Evolutionary conservation across 2,113 vertebrate genomes (phyloP), one percentile per base, ranked within the genome.

Genomic region (Anolis sagrei): DNA sequence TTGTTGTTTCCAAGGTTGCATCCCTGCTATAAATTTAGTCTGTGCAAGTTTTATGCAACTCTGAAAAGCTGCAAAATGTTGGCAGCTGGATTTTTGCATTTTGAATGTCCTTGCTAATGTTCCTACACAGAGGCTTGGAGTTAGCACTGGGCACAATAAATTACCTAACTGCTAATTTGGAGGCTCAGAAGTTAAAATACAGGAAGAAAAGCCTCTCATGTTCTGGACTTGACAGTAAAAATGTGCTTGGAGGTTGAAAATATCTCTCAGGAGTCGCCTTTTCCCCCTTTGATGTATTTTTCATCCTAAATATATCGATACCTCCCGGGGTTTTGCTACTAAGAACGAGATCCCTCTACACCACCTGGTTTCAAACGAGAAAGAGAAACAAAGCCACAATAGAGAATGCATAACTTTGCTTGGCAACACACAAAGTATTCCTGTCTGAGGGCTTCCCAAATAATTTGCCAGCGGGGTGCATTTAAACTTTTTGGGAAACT

Each of bases 241-340:
- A 14, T 34, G 13, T 7, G 2, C 66, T 32, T 13, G 3, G 10
- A 83, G 64, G 1, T 74, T 49, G 36, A 74, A 48, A 1, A 2
- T 36, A 72, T 54, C 23, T 36, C 77, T 49, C 61, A 64, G 58
- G 39, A 58, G 18, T 6, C 61, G 44, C 70, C 48, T n/a, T 58
- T 29, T 49, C 77, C 27, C 7, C 27, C 7, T 82, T 79, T 76
- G 7, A 61, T 54, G 14, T 54, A 36, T 68, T 64, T 86, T 61
- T 73, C 79, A 81, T 81, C 44, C 73, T 86, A 23, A 16, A 44
- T 86, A 51, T 69, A 23, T 51, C 29, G 34, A 51, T 64, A 32
- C 82, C 19, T 58, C 25, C 69, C 64, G 1, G 61, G 73, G 70
- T 10, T n/a, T 8, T 19, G 0, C 61, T 76, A 58, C 11, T 29